Conservation (phyloP, 2,797 vertebrate species). For the Alosa sapidissima region DNA sequence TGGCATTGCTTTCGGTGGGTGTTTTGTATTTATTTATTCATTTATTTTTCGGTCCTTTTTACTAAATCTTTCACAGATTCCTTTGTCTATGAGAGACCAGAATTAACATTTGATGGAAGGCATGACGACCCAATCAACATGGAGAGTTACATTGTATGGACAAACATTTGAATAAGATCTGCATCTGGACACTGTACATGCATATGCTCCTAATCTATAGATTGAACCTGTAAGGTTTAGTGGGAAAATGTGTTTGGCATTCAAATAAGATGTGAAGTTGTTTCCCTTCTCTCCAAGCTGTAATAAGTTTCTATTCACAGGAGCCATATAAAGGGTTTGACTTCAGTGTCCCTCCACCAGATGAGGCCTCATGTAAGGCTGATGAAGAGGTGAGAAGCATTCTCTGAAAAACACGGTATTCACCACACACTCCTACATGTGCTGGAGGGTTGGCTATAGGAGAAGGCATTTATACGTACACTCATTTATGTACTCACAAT, state of each 20-base stretch:
- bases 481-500: no score
- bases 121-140: conserved; percentile 10
- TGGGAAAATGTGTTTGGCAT: neutral
- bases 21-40: neutral
- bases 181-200: neutral
- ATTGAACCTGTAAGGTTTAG: neutral
- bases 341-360: neutral
- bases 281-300: neutral
- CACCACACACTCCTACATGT: neutral
- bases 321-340: neutral
- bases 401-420: neutral
- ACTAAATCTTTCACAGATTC: conserved; percentile 1
- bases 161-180: neutral
- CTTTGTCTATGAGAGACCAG: conserved; percentile 16
- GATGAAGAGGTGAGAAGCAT: neutral
- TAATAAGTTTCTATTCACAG: neutral
- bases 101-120: conserved; percentile 13
- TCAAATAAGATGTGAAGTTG: neutral
- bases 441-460: no score
- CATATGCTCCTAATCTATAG: neutral
- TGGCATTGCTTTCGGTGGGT: neutral
- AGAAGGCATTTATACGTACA: no score
- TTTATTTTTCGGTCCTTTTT: neutral
- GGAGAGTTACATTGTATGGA: conserved; percentile 9
- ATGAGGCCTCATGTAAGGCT: neutral